Conservation (phyloP, 1,140 invertebrate species). For the Aphis craccivora region DNA sequence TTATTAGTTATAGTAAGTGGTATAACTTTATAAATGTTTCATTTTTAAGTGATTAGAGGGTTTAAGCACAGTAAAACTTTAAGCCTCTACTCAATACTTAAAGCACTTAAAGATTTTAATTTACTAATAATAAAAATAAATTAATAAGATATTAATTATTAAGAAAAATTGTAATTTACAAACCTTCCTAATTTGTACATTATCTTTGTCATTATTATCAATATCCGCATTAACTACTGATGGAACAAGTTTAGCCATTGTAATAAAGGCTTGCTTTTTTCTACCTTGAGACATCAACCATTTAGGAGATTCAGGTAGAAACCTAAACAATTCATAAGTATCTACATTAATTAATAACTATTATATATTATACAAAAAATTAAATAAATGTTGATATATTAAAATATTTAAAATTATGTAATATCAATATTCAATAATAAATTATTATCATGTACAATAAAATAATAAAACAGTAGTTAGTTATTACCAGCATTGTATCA, state of each 20-base stretch:
- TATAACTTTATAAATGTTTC: too few relatives aligned
- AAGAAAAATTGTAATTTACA: neutral
- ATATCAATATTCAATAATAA: too few relatives aligned
- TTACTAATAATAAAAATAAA: neutral
- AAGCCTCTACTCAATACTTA: too few relatives aligned
- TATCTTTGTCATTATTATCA: neutral
- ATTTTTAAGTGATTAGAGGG: too few relatives aligned
- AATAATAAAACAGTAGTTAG: neutral
- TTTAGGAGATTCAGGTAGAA: slow-evolving; percentile 66
- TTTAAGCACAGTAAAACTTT: too few relatives aligned
- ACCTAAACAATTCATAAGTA: slow-evolving; percentile 61
- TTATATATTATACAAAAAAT: neutral
- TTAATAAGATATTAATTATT: neutral
- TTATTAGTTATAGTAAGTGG: too few relatives aligned
- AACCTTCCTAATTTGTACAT: slow-evolving; percentile 8
- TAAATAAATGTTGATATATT: neutral
- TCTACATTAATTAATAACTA: neutral
- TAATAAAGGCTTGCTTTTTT: slow-evolving; percentile 62
- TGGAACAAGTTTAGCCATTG: slow-evolving; percentile 61
- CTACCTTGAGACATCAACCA: slow-evolving; percentile 65
- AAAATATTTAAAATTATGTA: neutral
- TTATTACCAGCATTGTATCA: slow-evolving; percentile 38
- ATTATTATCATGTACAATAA: neutral
- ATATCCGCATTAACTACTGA: neutral
- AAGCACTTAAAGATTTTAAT: too few relatives aligned